Evolutionary conservation across 1,140 invertebrate species (phyloP).

Genomic region (Dreissena polymorpha): DNA sequence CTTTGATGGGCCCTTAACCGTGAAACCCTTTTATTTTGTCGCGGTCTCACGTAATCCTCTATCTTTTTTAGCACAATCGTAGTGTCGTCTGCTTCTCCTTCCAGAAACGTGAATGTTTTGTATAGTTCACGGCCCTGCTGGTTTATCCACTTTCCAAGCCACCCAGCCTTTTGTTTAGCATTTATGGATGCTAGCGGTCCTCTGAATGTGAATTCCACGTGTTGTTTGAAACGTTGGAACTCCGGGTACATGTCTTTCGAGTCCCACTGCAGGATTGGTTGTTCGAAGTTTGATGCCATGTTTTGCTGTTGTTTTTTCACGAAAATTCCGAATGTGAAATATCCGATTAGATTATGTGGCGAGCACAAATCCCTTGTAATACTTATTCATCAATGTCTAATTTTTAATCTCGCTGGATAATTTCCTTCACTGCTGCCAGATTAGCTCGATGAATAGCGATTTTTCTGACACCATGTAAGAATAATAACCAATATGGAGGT

Average conservation of each 20-base stretch:
- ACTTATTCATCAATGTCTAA: background rate
- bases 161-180: constrained; percentile 15
- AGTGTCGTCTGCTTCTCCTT: constrained; percentile 19
- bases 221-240: constrained; percentile 25
- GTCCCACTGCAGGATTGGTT: constrained; percentile 16
- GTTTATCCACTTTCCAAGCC: constrained; percentile 38
- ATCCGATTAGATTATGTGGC: background rate
- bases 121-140: constrained; percentile 24
- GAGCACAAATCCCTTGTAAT: background rate
- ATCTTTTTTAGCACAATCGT: constrained; percentile 16
- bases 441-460: background rate
- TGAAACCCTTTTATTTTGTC: constrained; percentile 15
- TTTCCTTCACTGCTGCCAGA: background rate
- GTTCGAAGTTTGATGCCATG: constrained; percentile 26
- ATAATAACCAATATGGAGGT: background rate
- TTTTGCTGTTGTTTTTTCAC: background rate
- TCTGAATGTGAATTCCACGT: constrained; percentile 20
- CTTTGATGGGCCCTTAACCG: constrained; percentile 1
- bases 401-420: background rate
- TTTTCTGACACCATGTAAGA: background rate
- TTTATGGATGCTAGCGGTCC: constrained; percentile 10
- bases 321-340: background rate
- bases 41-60: constrained; percentile 26
- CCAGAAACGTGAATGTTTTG: constrained; percentile 15
- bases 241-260: constrained; percentile 20